Conservation (phyloP, 2,113 vertebrate genomes). For the Panthera leo region DNA sequence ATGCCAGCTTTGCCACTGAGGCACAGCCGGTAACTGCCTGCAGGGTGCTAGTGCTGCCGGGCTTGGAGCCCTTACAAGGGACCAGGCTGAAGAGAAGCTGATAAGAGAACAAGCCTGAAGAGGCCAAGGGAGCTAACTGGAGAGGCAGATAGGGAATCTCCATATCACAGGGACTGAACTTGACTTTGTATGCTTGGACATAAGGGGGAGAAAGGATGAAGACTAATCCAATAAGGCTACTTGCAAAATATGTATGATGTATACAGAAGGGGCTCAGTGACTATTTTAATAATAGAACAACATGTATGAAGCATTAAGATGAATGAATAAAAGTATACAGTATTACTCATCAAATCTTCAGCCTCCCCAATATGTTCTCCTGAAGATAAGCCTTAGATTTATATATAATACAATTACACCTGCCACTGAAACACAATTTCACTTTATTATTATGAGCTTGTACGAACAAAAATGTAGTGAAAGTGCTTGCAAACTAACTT, state of each 20-base stretch:
- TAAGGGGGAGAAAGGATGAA: neutral
- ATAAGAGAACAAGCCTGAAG: neutral
- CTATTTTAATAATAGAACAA: neutral
- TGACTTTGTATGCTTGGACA: neutral
- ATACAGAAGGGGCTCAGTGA: neutral
- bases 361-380: neutral
- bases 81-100: neutral
- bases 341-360: neutral
- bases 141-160: neutral
- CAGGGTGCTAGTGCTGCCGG: fast-evolving
- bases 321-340: neutral
- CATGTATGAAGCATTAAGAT: neutral
- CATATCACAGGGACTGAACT: neutral
- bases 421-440: neutral
- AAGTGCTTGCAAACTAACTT: neutral
- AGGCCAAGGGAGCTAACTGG: neutral
- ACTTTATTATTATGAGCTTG: no score
- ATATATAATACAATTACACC: neutral
- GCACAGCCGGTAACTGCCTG: neutral
- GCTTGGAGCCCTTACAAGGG: neutral
- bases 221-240: neutral
- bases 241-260: neutral
- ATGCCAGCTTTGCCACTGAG: neutral
- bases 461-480: neutral
- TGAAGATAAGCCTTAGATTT: neutral